A percentile compares a stretch with the other conserved stretches of the same genome.
Conservation (phyloP, 2,888 invertebrate species). For the Calameuta idolon region DNA sequence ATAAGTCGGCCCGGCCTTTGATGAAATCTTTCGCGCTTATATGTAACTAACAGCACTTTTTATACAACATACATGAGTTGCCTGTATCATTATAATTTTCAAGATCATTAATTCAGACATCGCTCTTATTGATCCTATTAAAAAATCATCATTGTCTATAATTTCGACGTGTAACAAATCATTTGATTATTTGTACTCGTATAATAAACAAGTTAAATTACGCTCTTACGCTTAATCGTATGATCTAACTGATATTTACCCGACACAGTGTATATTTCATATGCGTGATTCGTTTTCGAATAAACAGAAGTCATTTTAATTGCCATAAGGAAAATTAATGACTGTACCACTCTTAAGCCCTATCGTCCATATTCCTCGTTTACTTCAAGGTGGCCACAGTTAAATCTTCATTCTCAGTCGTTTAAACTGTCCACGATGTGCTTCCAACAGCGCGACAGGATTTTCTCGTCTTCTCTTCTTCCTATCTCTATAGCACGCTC, state of each 20-base stretch:
- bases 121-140: not conserved
- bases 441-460: not conserved
- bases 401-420: not conserved
- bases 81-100: not conserved
- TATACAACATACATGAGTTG: not conserved
- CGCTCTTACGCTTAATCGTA: not conserved
- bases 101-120: not conserved
- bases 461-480: not conserved
- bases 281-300: not conserved
- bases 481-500: not conserved
- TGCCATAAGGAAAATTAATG: not conserved
- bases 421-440: not conserved
- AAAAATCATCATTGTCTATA: not conserved
- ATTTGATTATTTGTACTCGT: not conserved
- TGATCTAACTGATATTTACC: not conserved
- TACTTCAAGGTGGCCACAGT: not conserved
- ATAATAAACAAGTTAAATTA: not conserved
- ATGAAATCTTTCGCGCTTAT: slow-evolving; percentile 22
- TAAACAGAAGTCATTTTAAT: not conserved
- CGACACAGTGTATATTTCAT: not conserved
- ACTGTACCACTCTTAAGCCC: not conserved
- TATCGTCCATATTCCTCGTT: not conserved
- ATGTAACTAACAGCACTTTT: slow-evolving; percentile 21
- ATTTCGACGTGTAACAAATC: not conserved
- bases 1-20: not conserved